Conservation (phyloP, 2,113 vertebrate genomes). For the Crotalus helleri region DNA sequence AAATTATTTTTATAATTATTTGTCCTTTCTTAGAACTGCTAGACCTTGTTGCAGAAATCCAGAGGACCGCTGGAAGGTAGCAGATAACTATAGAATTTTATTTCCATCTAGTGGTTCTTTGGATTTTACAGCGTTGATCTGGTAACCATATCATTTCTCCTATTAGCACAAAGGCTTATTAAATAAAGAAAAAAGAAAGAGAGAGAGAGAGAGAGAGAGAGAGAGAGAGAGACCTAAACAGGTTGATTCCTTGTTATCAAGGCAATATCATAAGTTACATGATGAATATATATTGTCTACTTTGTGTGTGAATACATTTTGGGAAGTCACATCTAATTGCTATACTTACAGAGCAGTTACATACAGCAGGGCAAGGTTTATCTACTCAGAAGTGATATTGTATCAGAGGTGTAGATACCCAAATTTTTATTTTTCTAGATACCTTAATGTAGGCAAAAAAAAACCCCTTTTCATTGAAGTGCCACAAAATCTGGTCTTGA, state of each 20-base stretch:
- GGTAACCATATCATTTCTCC: neutral
- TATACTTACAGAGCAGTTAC: neutral
- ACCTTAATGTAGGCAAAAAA: neutral
- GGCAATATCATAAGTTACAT: neutral
- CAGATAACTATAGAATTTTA: neutral
- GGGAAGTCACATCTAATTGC: neutral
- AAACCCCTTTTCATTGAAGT: neutral
- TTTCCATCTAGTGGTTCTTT: neutral
- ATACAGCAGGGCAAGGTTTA: neutral
- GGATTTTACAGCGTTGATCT: neutral
- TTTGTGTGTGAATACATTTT: neutral
- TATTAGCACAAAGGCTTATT: conserved; percentile 39
- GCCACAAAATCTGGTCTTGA: neutral
- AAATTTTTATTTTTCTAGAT: neutral
- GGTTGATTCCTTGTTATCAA: neutral
- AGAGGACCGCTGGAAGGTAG: neutral
- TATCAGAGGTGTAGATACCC: neutral
- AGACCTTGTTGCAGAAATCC: neutral
- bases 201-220: neutral
- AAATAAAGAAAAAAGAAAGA: conserved; percentile 13
- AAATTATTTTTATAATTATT: conserved; percentile 12
- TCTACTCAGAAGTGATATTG: neutral
- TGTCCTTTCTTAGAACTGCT: neutral
- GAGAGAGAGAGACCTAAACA: neutral
- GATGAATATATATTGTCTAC: neutral